Evolutionary conservation across 2,888 invertebrate species (phyloP).

Genomic region (Torymus tubicola): DNA sequence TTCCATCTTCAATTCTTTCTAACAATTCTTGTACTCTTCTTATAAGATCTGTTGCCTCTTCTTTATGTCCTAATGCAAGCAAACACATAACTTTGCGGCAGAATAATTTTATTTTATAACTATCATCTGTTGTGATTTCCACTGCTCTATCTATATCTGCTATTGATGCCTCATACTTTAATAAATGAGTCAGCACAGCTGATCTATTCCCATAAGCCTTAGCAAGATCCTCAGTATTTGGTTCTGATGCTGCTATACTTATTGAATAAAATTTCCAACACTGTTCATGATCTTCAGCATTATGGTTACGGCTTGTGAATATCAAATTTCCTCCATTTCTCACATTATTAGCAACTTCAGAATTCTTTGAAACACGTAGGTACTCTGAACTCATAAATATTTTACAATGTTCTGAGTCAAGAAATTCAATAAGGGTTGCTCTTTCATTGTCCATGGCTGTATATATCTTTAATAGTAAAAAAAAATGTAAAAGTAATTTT

Average conservation of each 20-base stretch:
- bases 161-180: not conserved
- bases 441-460: not conserved
- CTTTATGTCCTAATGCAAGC: not conserved
- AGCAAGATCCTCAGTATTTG: not conserved
- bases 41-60: not conserved
- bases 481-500: too few relatives aligned
- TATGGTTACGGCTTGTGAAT: not conserved
- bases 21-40: conserved; percentile 11
- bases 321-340: not conserved
- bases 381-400: not conserved
- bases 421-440: not conserved
- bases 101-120: too few relatives aligned
- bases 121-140: too few relatives aligned
- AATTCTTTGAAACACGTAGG: not conserved
- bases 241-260: too few relatives aligned
- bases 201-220: conserved; percentile 13
- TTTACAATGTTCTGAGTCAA: not conserved
- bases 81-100: not conserved
- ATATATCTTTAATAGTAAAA: too few relatives aligned
- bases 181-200: not conserved
- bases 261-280: not conserved
- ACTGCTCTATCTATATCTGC: too few relatives aligned
- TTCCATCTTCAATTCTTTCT: not conserved
- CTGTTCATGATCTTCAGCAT: not conserved
- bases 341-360: not conserved